Evolutionary conservation across 1,140 invertebrate species (phyloP), one percentile per base, ranked within the genome.

Genomic region (Formica selysi): DNA sequence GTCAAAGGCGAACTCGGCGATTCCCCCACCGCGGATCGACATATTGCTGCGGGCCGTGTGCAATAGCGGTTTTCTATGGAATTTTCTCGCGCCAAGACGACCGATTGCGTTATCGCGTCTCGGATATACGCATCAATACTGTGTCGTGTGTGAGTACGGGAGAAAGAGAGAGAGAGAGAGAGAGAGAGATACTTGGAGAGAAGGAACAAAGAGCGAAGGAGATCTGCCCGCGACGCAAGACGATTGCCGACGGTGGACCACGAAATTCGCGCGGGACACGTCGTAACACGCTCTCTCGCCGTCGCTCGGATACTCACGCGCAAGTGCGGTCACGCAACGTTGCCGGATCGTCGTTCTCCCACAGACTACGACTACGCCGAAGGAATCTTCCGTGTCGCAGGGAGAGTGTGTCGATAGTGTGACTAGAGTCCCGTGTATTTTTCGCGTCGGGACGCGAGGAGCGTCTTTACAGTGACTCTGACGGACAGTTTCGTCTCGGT

Each of bases 1-100:
- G 61, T 65, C 62, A 41, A 11, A 80, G 68, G 41, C 74, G 61
- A 32, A 71, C 57, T 59, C 87, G 22, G 68, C n/a, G 70, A 73
- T 76, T 70, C 79, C 73, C 83, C 80, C 64, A 59, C 81, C 62
- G 85, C 76, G 85, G 11, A 76, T 44, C 85, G 88, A 79, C 91
- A 87, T 91, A 89, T 87, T 90, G 91, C 62, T 79, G 71, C 85
- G 92, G 91, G 90, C 91, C 92, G 91, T 93, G 92, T 93, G 91
- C 92, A 93, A 87, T 74, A 85, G 64, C 67, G 68, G 59, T 85
- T 88, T 54, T 65, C 85, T 73, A 76, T 44, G 76, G 74, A 89
- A 84, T 87, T 67, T 76, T 48, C 38, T 59, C 67, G 22, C n/a
- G 51, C 10, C 83, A 70, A 41, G 61, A 26, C 32, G 29, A 32